Evolutionary conservation across 2,888 invertebrate species (phyloP), one percentile per base, ranked within the genome.

Genomic region (Drosophila tanythrix): DNA sequence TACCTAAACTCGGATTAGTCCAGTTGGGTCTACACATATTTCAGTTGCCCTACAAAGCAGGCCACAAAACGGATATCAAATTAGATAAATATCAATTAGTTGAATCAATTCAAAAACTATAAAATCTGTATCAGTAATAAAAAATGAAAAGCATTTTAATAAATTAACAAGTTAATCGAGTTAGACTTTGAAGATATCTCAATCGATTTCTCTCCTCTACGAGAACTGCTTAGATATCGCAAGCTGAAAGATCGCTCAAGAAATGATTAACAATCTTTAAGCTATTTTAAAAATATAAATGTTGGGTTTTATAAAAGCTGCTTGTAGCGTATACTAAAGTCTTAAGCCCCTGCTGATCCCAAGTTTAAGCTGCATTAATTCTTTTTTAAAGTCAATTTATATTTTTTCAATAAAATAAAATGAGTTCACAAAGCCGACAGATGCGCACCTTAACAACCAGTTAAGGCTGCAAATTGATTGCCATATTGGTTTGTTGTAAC

Each of bases 401-500:
- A 58, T 57, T 61, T 46, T 51, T 66, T 36, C 59, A 74, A 72
- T 76, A 48, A 77, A 51, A 63, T 57, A 68, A 76, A 74, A 78
- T 77, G 65, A 81, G 57, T 86, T 65, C 65, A 70, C 76, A 83
- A 79, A 86, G 81, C 79, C 74, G 70, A 81, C 81, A 75, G 73
- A 74, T 79, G 70, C 52, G 67, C 70, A 51, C 55, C 60, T 67
- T 21, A 70, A 73, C 79, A 74, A 66, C 58, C 56, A 67, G 53
- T 48, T 69, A 48, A 66, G 40, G 46, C 70, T 50, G 66, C 46
- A 66, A 76, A 66, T 46, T 31, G 46, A 52, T 43, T 62, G 61
- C 66, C 46, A 46, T 48, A 50, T 29, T 57, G 52, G 33, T 60
- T 51, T 59, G 43, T 21, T 58, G 38, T 60, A 62, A 52, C 27